Evolutionary conservation across 2,113 vertebrate genomes (phyloP), one percentile per base, ranked within the genome.

Genomic region (Ctenomys sociabilis): DNA sequence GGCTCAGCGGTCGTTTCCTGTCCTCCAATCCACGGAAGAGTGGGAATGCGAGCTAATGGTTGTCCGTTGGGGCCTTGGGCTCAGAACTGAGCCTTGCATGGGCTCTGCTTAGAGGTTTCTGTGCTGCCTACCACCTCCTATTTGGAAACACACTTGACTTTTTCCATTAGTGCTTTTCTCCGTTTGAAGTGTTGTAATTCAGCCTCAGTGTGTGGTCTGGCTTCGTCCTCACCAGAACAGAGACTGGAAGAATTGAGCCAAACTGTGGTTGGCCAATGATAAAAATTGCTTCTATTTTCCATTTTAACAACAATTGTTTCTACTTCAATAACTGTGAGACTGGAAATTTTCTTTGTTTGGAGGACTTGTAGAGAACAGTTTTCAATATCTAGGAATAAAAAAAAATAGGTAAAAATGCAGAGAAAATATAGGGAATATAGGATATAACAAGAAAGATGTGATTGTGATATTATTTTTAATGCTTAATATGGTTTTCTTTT

Each of bases 171-270:
- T 68, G 21, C 64, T 96, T 96, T 94, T 73, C 94, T 97, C 92
- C 96, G 90, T 97, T 95, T 97, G 35, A 97, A 97, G 92, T 96
- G 85, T 96, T 98, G 85, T 97, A 97, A 97, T 98, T 98, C 94
- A 97, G 96, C 32, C 98, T 98, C 28, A 95, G 94, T 98, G 98
- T 98, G 98, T 98, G 98, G 98, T 98, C 98, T 98, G 98, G 97
- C 98, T 97, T 97, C 94, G 28, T 95, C 96, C 96, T 98, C 97
- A 87, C 95, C 94, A 95, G 35, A 98, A 95, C 96, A 98, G 94
- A 98, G 96, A 95, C 95, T 98, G 93, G 28, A 72, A 98, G 96
- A 97, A 83, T 88, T 92, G 96, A 98, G 98, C 98, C 98, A 99
- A 98, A 91, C 97, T 98, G 96, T 96, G 98, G 98, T 98, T 97